A percentile compares a stretch with the other conserved stretches of the same genome.
Conservation (phyloP, 2,797 vertebrate genomes). For the Graptemys geographica region DNA sequence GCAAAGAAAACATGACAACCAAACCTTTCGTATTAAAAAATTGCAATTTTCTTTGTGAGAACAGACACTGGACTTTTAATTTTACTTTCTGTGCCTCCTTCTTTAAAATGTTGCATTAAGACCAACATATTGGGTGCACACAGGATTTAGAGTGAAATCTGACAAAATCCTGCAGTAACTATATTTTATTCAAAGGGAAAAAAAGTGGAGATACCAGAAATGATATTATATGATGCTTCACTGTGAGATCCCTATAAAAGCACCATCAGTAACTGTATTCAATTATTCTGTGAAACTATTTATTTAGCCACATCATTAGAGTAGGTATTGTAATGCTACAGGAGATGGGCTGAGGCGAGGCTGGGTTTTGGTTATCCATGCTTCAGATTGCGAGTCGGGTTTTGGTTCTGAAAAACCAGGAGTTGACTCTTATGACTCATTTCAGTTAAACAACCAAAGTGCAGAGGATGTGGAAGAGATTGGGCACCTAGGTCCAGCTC, state of each 20-base stretch:
- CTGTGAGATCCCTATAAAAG: accelerated
- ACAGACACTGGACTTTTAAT: background rate
- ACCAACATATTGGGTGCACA: background rate
- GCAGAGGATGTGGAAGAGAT: background rate
- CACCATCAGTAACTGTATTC: background rate
- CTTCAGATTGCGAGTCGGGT: background rate
- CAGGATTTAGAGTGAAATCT: constrained; percentile 5
- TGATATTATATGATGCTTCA: background rate
- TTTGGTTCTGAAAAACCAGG: background rate
- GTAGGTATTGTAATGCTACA: accelerated
- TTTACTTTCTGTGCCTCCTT: background rate
- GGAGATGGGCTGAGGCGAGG: background rate
- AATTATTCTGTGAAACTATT: background rate
- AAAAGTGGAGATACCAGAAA: background rate
- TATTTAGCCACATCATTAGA: accelerated
- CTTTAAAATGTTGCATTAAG: background rate
- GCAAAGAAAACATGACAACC: background rate
- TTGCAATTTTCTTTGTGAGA: background rate
- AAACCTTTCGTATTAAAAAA: background rate
- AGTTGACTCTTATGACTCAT: background rate
- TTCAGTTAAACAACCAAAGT: background rate
- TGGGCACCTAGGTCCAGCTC: background rate
- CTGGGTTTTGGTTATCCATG: accelerated
- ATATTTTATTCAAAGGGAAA: background rate
- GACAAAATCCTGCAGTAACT: constrained; percentile 18